Evolutionary conservation across 2,888 invertebrate species (phyloP).

Genomic region (Meganola albula): DNA sequence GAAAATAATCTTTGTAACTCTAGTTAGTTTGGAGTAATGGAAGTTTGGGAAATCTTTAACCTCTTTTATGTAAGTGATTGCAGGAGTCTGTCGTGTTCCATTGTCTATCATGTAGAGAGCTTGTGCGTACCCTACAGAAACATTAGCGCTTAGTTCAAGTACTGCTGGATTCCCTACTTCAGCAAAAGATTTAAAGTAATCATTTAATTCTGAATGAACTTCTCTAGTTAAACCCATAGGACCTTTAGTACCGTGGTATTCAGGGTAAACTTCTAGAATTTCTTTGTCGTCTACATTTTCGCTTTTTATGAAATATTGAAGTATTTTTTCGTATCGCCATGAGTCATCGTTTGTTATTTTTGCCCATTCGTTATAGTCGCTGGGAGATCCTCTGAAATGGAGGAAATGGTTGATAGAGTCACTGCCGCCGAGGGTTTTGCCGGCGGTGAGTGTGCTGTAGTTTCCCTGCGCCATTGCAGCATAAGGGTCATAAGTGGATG

Average conservation of each 20-base stretch:
- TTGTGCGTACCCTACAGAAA: constrained; percentile 11
- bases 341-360: constrained; percentile 4
- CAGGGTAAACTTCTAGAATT: constrained; percentile 1
- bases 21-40: constrained; percentile 15
- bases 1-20: constrained; percentile 19
- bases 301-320: constrained; percentile 14
- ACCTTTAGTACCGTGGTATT: constrained; percentile 17
- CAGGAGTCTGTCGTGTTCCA: constrained; percentile 17
- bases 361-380: constrained; percentile 15
- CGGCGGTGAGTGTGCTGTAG: constrained; percentile 13
- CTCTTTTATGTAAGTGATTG: constrained; percentile 11
- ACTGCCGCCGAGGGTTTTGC: constrained; percentile 17
- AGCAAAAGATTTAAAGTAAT: constrained; percentile 15
- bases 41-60: constrained; percentile 13
- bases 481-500: constrained; percentile 6
- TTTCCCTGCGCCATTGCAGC: constrained; percentile 10
- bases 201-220: constrained; percentile 1
- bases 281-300: constrained; percentile 10
- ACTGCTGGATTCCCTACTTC: constrained; percentile 17
- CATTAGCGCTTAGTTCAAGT: constrained; percentile 15
- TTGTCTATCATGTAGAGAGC: constrained; percentile 10
- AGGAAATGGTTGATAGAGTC: constrained; percentile 14
- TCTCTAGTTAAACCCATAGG: constrained; percentile 15
- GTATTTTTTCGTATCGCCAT: constrained; percentile 15
- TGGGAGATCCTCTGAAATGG: constrained; percentile 1